Evolutionary conservation across 2,797 vertebrate genomes (phyloP).

Genomic region (Petrocephalus schoutedeni): DNA sequence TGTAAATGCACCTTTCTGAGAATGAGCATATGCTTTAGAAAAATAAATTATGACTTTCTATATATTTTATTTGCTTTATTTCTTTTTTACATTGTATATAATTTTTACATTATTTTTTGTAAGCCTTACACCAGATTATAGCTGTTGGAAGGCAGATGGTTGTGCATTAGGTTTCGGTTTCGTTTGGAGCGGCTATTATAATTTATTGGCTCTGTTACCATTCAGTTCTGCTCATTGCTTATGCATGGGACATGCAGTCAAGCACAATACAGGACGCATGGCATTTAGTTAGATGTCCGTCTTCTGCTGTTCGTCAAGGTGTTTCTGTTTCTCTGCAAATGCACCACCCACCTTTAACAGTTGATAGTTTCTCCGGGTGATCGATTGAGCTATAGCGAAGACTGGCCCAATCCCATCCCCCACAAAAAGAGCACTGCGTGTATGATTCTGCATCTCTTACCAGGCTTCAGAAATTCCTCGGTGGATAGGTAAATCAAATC

Average conservation of each 20-base stretch:
- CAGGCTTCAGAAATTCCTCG: neutral
- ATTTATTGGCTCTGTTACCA: neutral
- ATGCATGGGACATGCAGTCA: neutral
- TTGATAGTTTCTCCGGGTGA: neutral
- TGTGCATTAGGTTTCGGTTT: neutral
- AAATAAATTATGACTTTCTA: neutral
- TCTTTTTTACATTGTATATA: too few species aligned
- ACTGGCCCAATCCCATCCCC: neutral
- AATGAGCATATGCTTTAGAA: neutral
- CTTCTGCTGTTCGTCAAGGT: neutral
- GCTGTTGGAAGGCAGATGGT: neutral
- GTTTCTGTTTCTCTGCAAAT: neutral
- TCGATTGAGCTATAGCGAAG: neutral
- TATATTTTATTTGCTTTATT: neutral
- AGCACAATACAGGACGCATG: neutral
- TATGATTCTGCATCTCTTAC: neutral
- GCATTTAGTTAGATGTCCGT: neutral
- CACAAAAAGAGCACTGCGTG: neutral
- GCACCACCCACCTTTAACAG: neutral
- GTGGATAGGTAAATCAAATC: constrained; percentile 3
- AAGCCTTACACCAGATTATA: neutral
- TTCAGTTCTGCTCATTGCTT: neutral
- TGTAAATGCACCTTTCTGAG: constrained; percentile 9
- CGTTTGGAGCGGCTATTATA: neutral
- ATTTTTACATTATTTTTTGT: neutral